Base-by-base conservation (phyloP, 2,888 invertebrate species). In the Frankliniella fusca region DNA sequence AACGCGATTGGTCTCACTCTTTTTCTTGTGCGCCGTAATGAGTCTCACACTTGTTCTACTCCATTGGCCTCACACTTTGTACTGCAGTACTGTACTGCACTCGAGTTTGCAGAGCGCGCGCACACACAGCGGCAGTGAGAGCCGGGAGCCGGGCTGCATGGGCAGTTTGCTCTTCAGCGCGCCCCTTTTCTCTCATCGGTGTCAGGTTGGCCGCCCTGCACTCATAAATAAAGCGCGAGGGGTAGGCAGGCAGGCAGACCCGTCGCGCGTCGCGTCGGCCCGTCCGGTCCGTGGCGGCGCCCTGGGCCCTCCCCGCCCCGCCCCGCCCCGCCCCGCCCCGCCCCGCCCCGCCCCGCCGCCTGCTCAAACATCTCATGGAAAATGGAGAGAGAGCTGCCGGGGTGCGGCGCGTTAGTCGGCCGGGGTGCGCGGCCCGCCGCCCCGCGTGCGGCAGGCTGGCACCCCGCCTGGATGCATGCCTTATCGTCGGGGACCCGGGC, bases 291-390 rank as follows among this genome's bases (percentile, higher is more conserved):
- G 23, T 9, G 70, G 23, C 70, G 70, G 70, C 70, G 70, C 70
- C 70, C 27, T 12, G 27, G 27, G 27, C 70, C 9, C n/a, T n/a
- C n/a, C n/a, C n/a, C n/a, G n/a, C n/a, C 54, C 54, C 54, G 54
- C 54, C 2, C 15, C 54, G 15, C 54, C 18, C 54, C 54, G 3
- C 54, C 2, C 54, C 3, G 54, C 54, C 54, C 54, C 8, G 3
- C 15, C 54, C 54, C 8, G 54, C 2, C 54, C 54, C 54, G 54
- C 54, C 54, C 54, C 70, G 0, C 70, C 23, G 27, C 70, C 70
- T 76, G 70, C 23, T 27, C 70, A 76, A 76, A 76, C 70, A 76
- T 76, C 70, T 76, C 70, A 76, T 76, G 70, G 70, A 76, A 76
- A 76, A 76, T 76, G 70, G 70, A 76, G 70, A 23, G 70, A 38